Percentiles rank a stretch among this genome's conserved stretches.
These are phyloP conservation scores for Synanthedon andrenaeformis DNA, from an alignment of 2,888 invertebrate species.

Conservation along the genomic window DNA sequence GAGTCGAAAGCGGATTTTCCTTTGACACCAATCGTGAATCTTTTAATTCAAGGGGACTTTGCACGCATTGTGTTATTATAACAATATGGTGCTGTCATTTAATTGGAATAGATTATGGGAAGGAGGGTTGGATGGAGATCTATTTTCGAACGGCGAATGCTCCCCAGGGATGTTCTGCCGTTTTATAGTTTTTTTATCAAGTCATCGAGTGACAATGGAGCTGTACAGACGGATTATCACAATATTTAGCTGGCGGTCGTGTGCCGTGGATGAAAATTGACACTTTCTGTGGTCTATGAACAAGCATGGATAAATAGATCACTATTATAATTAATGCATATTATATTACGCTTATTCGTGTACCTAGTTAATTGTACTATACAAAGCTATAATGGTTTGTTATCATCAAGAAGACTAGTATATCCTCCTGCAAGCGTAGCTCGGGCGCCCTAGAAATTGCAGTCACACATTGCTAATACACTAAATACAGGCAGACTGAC, in stretches of 20 bases:
- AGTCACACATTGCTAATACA: no score
- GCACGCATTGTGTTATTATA: slow-evolving; percentile 62
- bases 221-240: slow-evolving; percentile 53
- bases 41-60: slow-evolving; percentile 24
- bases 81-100: slow-evolving; percentile 70
- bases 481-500: no score
- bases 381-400: no score
- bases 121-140: slow-evolving; percentile 44
- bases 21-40: not conserved
- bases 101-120: slow-evolving; percentile 72
- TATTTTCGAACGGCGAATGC: slow-evolving; percentile 36
- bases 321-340: not conserved
- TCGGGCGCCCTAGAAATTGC: no score
- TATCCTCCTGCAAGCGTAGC: no score
- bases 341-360: slow-evolving; percentile 22
- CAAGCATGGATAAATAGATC: slow-evolving; percentile 9
- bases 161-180: slow-evolving; percentile 47
- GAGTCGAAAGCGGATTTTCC: no score
- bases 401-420: no score
- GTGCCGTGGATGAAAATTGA: slow-evolving; percentile 46
- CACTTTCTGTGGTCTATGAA: slow-evolving; percentile 31
- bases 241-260: slow-evolving; percentile 60
- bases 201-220: slow-evolving; percentile 61
- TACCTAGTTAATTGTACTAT: slow-evolving; percentile 5
- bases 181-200: slow-evolving; percentile 59